Conservation (phyloP, 2,888 invertebrate genomes). For the Caprella mutica region DNA sequence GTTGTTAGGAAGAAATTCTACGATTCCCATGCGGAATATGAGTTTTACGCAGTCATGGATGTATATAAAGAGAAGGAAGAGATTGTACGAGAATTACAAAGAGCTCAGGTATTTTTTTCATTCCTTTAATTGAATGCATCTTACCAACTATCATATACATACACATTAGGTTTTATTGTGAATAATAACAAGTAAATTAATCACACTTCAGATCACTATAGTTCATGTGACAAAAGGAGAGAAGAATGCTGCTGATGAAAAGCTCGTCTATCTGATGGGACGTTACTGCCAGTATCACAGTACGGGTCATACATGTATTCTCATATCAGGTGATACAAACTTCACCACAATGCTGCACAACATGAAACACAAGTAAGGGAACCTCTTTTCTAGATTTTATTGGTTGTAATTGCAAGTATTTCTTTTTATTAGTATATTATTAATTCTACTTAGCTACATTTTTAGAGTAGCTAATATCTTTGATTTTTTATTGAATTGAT, state of each 20-base stretch:
- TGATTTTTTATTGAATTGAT: no score
- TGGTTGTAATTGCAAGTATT: no score
- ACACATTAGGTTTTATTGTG: no score
- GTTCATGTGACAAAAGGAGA: slow-evolving; percentile 8
- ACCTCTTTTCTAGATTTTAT: no score
- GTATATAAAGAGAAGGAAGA: slow-evolving; percentile 7
- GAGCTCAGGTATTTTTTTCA: slow-evolving; percentile 11
- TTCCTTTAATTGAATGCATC: no score
- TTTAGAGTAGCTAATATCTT: no score
- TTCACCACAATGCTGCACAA: slow-evolving; percentile 2
- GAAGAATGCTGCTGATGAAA: slow-evolving; percentile 9
- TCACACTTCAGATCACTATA: background rate
- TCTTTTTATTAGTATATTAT: no score
- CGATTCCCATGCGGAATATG: slow-evolving; percentile 1
- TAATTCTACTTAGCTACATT: no score
- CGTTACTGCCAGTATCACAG: background rate
- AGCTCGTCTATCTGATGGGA: slow-evolving; percentile 6
- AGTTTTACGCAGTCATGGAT: slow-evolving; percentile 6
- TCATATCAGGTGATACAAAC: slow-evolving; percentile 11
- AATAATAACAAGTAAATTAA: no score
- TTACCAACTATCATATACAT: no score
- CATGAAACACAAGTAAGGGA: slow-evolving; percentile 7
- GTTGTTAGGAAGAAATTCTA: background rate
- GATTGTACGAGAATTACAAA: background rate
- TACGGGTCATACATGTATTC: slow-evolving; percentile 1